phyloP scores from a whole-genome alignment of 53 echinoderm and acorn worm species.

The Patiria pectinifera region DNA sequence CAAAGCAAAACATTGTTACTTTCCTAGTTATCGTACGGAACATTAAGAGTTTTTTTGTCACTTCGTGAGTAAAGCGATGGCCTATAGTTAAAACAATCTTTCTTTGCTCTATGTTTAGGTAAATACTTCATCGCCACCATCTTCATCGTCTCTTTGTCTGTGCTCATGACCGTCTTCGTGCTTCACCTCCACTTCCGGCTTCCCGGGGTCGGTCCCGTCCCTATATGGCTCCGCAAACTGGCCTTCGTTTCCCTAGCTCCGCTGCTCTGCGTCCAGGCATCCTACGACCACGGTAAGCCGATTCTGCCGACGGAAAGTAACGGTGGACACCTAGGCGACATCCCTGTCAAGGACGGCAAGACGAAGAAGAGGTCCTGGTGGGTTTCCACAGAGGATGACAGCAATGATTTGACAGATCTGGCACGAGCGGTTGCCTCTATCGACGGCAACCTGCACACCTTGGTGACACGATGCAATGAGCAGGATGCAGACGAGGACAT shows the following conservation, averaged over 20 bases:
- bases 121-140: constrained; percentile 86
- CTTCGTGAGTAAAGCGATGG: too few species aligned
- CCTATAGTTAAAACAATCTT: background rate
- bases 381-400: background rate
- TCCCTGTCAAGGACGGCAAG: constrained; percentile 35
- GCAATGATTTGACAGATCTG: constrained; percentile 41
- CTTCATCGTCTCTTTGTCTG: constrained; percentile 77
- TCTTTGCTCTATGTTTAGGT: constrained; percentile 51
- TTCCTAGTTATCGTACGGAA: too few species aligned
- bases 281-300: constrained; percentile 30
- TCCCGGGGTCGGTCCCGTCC: constrained; percentile 83
- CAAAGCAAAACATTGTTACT: too few species aligned
- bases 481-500: constrained; percentile 77
- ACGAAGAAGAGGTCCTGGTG: background rate
- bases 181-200: constrained; percentile 82
- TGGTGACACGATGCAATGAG: constrained; percentile 65
- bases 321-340: constrained; percentile 24
- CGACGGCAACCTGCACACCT: constrained; percentile 54
- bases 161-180: constrained; percentile 81
- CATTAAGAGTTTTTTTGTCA: too few species aligned
- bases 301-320: constrained; percentile 22
- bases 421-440: constrained; percentile 59
- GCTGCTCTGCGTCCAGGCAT: constrained; percentile 47
- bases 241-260: constrained; percentile 70
- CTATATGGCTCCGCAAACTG: constrained; percentile 72